phyloP scores from a whole-genome alignment of 2,113 vertebrate species.

The Proteles cristata region DNA sequence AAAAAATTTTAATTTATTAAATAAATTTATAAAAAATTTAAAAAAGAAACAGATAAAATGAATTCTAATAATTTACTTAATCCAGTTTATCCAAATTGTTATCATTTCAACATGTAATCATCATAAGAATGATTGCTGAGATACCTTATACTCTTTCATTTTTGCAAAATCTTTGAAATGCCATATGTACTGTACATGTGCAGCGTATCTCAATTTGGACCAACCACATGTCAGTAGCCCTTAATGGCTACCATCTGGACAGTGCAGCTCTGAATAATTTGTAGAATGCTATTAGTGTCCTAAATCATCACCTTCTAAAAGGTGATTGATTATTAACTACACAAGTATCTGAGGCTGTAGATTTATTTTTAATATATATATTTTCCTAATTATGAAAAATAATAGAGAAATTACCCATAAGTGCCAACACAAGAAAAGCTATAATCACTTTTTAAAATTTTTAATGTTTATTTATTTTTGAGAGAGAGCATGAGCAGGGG shows the following conservation, averaged over 20 bases:
- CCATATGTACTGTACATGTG: background rate
- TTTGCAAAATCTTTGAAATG: background rate
- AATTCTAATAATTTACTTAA: background rate
- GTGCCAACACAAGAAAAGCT: background rate
- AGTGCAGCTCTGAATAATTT: background rate
- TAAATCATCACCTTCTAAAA: background rate
- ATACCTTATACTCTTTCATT: background rate
- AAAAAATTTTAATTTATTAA: no score
- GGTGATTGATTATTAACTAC: background rate
- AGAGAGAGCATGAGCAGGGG: no score
- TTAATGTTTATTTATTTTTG: no score
- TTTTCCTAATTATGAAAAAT: background rate
- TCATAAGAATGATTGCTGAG: background rate
- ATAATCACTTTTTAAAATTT: background rate
- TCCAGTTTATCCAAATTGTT: background rate
- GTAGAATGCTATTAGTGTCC: background rate
- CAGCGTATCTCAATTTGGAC: rapidly evolving
- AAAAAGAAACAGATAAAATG: background rate
- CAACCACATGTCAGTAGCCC: background rate
- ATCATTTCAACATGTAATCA: background rate
- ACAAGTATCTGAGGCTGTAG: background rate
- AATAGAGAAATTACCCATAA: background rate
- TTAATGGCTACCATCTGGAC: no score
- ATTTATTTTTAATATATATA: background rate
- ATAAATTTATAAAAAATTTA: no score